Evolutionary conservation across 2,113 vertebrate species (phyloP), one percentile per base, ranked within the genome.

Genomic region (Dolichotis patagonum): DNA sequence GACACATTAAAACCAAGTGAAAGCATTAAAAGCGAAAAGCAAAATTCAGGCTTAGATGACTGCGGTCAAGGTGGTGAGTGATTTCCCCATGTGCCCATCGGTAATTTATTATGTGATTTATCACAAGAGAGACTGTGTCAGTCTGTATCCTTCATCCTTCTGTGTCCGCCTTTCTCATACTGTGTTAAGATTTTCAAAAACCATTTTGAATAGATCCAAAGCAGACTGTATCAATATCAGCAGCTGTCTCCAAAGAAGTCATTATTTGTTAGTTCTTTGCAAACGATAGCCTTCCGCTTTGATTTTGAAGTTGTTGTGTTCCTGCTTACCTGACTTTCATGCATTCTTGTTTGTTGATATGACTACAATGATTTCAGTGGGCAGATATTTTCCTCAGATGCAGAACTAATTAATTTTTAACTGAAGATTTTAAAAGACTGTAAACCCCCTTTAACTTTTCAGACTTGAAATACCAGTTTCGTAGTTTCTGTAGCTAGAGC

Each of bases 361-460:
- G 19, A 96, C 94, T 96, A 63, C 77, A 96, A 26, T 96, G 56
- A 63, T 67, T 95, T 94, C 67, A 94, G 13, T 86, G 85, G 84
- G 77, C 0, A 0, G 92, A 60, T 92, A 93, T 43, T 75, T 83
- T 93, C 97, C 95, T 95, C 87, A 95, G 88, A 54, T 96, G 92
- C 83, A 38, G 67, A 91, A 85, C 94, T 97, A 98, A 97, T 91
- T 80, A 95, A 97, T 54, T 93, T 97, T 97, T 92, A 95, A 94
- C 41, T 63, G 93, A 98, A 73, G 63, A 92, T 62, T 96, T 95
- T 85, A 96, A 96, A 98, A 95, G 90, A 94, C 95, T 88, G 41
- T 62, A 56, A 92, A 94, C 22, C 71, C 75, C 96, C 92, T 97
- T 97, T 41, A 62, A 60, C 85, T 95, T 96, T 97, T 97, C 97